These are phyloP conservation scores for Nyctalus aviator DNA, from an alignment of 2,797 vertebrate genomes.

Conservation along the genomic window DNA sequence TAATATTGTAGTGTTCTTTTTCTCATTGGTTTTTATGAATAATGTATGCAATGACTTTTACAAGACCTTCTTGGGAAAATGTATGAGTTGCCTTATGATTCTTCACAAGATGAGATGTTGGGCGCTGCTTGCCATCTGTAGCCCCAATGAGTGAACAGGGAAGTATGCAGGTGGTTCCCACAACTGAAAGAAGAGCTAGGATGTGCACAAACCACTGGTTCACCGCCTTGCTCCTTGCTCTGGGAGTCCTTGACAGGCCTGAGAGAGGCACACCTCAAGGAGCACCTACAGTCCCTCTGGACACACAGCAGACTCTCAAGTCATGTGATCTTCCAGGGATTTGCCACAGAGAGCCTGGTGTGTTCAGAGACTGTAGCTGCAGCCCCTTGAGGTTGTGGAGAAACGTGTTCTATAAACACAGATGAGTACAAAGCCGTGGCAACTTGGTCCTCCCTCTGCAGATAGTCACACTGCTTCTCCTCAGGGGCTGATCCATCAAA, in stretches of 20 bases:
- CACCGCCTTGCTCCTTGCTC: background rate
- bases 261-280: background rate
- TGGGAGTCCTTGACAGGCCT: background rate
- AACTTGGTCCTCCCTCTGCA: background rate
- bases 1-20: slow-evolving; percentile 1
- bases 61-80: background rate
- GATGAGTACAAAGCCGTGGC: background rate
- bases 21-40: background rate
- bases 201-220: background rate
- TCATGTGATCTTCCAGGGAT: background rate
- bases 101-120: background rate
- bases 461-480: background rate
- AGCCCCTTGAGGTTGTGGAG: background rate
- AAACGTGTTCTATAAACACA: background rate
- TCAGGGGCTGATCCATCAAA: background rate
- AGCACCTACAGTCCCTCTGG: background rate
- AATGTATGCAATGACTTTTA: background rate
- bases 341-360: background rate
- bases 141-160: background rate
- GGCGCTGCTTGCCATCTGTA: background rate
- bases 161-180: background rate
- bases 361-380: background rate
- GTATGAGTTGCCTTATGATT: background rate
- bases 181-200: background rate
- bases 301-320: background rate